phyloP scores from a whole-genome alignment of 37 sponge, comb jelly and placozoan species.

The Bolinopsis microptera region DNA sequence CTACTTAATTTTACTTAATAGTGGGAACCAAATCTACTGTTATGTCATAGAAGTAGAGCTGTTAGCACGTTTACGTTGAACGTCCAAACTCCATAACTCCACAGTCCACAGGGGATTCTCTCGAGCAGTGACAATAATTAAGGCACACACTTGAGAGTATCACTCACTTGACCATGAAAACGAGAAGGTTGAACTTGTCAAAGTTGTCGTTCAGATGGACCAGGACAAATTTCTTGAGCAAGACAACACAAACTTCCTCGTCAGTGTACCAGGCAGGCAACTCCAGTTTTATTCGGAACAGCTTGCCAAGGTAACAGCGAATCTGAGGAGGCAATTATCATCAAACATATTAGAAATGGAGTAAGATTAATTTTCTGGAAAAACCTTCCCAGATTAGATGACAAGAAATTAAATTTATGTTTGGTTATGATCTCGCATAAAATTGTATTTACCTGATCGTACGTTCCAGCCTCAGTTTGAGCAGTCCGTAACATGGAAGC shows the following conservation, averaged over 20 bases:
- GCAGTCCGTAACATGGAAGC: conserved; percentile 24
- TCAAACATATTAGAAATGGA: too few relatives aligned
- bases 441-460: conserved; percentile 12
- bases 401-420: too few relatives aligned
- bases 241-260: conserved; percentile 74
- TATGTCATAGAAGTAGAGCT: neutral
- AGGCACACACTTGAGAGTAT: too few relatives aligned
- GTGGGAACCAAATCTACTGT: neutral
- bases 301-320: conserved; percentile 68
- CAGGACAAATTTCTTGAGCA: conserved; percentile 80
- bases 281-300: conserved; percentile 79
- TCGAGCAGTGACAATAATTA: too few relatives aligned
- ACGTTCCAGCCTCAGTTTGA: conserved; percentile 56
- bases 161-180: conserved; percentile 67
- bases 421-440: too few relatives aligned
- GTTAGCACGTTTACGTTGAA: neutral
- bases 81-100: too few relatives aligned
- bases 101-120: too few relatives aligned
- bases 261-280: conserved; percentile 79
- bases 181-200: conserved; percentile 92
- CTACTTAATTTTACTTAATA: conserved; percentile 13
- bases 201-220: conserved; percentile 80
- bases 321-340: conserved; percentile 52
- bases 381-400: too few relatives aligned
- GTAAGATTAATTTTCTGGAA: too few relatives aligned